A percentile compares a stretch with the other conserved stretches of the same genome.
These are phyloP conservation scores for Nyctibius grandis DNA, from an alignment of 2,797 vertebrate genomes.

Conservation along the genomic window DNA sequence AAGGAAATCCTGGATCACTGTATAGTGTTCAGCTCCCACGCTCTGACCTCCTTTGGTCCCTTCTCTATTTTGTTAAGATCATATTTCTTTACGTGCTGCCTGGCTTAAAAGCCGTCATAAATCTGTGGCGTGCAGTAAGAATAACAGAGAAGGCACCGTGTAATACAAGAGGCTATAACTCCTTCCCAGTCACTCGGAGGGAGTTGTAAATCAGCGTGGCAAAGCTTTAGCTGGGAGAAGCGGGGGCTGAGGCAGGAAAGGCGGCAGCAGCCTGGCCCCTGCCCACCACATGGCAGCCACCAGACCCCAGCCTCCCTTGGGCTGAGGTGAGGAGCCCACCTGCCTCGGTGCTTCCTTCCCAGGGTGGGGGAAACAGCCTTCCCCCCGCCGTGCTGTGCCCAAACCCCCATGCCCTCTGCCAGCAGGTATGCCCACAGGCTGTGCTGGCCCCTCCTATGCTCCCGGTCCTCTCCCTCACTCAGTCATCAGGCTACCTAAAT, in stretches of 20 bases:
- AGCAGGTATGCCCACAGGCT: background rate
- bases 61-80: slow-evolving; percentile 29
- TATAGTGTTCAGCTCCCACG: slow-evolving; percentile 11
- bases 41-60: background rate
- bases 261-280: background rate
- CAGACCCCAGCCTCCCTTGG: accelerated
- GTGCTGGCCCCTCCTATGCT: background rate
- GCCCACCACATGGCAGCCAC: accelerated
- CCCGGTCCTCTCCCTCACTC: background rate
- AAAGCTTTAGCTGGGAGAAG: background rate
- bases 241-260: background rate
- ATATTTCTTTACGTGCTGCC: slow-evolving; percentile 45
- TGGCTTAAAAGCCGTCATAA: slow-evolving; percentile 40
- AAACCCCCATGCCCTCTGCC: background rate
- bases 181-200: background rate
- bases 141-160: slow-evolving; percentile 38
- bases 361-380: accelerated
- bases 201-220: background rate
- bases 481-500: background rate
- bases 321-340: background rate
- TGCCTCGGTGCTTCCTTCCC: background rate
- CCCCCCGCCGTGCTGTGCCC: background rate
- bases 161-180: slow-evolving; percentile 14
- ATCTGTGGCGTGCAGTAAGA: slow-evolving; percentile 10
- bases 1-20: slow-evolving; percentile 46